A percentile compares a stretch with the other conserved stretches of the same genome.
Evolutionary conservation across 2,113 vertebrate species (phyloP).

Genomic region (Garra rufa): DNA sequence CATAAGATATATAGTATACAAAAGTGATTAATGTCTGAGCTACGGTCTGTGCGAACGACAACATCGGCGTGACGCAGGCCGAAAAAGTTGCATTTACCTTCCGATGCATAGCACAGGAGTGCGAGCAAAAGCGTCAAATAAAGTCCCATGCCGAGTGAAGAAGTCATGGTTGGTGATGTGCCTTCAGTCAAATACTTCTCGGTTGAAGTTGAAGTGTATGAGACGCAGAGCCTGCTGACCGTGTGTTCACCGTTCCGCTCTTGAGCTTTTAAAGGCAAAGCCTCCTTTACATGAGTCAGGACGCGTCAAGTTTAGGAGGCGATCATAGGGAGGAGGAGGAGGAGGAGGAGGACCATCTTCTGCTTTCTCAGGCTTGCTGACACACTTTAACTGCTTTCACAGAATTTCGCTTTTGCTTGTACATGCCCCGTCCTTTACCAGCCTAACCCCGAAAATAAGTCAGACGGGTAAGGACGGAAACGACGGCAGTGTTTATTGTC

Average conservation of each 20-base stretch:
- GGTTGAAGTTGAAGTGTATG: not conserved
- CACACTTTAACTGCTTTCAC: not conserved
- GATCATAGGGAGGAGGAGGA: not conserved
- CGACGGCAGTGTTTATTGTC: not conserved
- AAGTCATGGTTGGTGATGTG: not conserved
- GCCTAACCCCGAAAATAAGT: not conserved
- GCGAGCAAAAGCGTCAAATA: slow-evolving; percentile 10
- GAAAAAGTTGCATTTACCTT: slow-evolving; percentile 18
- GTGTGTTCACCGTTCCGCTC: not conserved
- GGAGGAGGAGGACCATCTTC: slow-evolving; percentile 1
- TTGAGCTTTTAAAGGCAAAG: not conserved
- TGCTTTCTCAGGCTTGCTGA: not conserved
- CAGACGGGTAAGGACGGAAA: not conserved
- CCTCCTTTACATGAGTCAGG: not conserved
- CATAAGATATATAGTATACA: not conserved
- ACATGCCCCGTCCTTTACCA: not conserved
- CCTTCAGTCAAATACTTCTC: not conserved
- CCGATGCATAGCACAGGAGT: not conserved
- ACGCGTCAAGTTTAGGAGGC: not conserved
- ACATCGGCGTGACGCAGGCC: no score
- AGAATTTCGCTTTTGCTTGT: not conserved
- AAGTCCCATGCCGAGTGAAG: not conserved
- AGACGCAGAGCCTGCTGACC: not conserved
- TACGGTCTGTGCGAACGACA: not conserved
- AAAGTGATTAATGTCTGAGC: not conserved